Percentiles rank a stretch among this genome's conserved stretches.
phyloP scores from a whole-genome alignment of 2,797 vertebrate genomes.

The Neostethus bicornis region DNA sequence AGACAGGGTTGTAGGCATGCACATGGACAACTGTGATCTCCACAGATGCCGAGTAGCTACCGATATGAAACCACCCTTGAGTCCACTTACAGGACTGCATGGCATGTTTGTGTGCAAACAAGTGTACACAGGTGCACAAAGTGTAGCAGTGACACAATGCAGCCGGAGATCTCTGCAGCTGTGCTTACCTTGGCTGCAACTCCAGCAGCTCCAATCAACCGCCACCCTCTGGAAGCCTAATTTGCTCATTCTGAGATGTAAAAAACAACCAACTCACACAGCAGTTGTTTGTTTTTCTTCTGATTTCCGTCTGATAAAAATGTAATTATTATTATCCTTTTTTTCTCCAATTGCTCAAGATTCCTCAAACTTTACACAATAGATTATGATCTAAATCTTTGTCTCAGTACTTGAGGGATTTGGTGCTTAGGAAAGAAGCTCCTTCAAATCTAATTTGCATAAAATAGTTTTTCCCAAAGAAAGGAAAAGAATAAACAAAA shows the following conservation, averaged over 20 bases:
- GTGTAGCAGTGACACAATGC: background rate
- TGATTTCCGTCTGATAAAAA: background rate
- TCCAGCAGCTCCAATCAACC: slow-evolving; percentile 6
- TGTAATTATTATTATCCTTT: background rate
- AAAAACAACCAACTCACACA: no score
- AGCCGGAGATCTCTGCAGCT: background rate
- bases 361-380: background rate
- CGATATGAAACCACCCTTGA: slow-evolving; percentile 1
- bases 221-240: background rate
- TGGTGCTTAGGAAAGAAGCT: background rate
- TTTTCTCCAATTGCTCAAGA: background rate
- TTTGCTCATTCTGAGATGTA: background rate
- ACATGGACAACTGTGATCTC: background rate
- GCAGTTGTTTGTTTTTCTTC: background rate
- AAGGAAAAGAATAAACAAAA: background rate
- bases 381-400: background rate
- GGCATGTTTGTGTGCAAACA: background rate
- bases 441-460: background rate
- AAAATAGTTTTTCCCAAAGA: slow-evolving; percentile 5
- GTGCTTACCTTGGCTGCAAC: slow-evolving; percentile 1
- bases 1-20: background rate
- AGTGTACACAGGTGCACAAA: slow-evolving; percentile 2
- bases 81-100: slow-evolving; percentile 1
- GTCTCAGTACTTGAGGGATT: background rate
- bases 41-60: background rate